Evolutionary conservation across 2,888 invertebrate genomes (phyloP), one percentile per base, ranked within the genome.

Genomic region (Mayetiola destructor): DNA sequence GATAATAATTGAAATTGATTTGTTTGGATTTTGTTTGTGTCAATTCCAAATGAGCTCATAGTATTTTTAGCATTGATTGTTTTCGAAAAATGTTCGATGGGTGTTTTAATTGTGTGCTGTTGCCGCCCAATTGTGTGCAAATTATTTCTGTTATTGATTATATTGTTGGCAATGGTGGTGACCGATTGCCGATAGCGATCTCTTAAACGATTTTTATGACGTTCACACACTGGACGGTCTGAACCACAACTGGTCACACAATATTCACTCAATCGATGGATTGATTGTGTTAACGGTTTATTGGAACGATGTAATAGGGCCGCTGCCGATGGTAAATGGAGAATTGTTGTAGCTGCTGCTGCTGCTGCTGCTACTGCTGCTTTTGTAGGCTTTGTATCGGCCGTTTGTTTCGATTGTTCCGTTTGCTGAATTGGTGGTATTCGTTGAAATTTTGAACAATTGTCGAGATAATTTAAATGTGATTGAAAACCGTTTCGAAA

Each of bases 401-500:
- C n/a, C n/a, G n/a, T n/a, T n/a, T n/a, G n/a, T n/a, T 32, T 32
- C 32, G 32, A 32, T 27, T 14, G 27, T 30, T 27, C 9, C 10
- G 9, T 16, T 54, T 20, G 14, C 32, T 54, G n/a, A n/a, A n/a
- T n/a, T 30, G n/a, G 35, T 16, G 36, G 35, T 48, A 32, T 23
- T 48, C 52, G 21, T 10, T 14, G 52, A 23, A 23, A 35, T 5
- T 53, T 54, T 23, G 52, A 27, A 37, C 36, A 52, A 23, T 57
- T 37, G 23, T 57, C 57, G 18, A 60, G 64, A 61, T 72, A 71
- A 59, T 67, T 66, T 58, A 71, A 64, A 62, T 70, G 68, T 32
- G 65, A 62, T 32, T 67, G 66, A 64, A 69, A 67, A 57, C 69
- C 69, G 56, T 68, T 65, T 61, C 70, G 64, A 62, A 71, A 72